Evolutionary conservation across 2,888 invertebrate genomes (phyloP).

Genomic region (Germaria angustata): DNA sequence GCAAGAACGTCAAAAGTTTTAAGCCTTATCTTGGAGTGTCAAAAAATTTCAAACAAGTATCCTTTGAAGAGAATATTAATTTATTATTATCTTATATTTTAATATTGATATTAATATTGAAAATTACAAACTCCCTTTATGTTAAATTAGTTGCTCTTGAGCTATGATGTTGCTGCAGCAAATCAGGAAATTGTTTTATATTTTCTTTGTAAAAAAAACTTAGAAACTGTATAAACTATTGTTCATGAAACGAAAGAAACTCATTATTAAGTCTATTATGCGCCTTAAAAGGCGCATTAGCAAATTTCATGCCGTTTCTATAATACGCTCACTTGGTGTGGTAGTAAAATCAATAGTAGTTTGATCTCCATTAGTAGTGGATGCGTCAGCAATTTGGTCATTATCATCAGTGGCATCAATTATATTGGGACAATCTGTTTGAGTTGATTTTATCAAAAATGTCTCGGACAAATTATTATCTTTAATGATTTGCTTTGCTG

Average conservation of each 20-base stretch:
- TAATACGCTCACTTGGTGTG: conserved; percentile 67
- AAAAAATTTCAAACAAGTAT: too few species aligned
- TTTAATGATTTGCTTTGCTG: conserved; percentile 72
- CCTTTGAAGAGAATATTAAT: too few species aligned
- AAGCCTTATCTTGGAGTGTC: too few species aligned
- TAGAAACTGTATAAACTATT: conserved; percentile 2
- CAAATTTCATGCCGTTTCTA: conserved; percentile 72
- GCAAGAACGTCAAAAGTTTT: too few species aligned
- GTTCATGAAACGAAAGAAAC: conserved; percentile 66
- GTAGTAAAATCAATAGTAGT: conserved; percentile 62
- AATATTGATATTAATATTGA: too few species aligned
- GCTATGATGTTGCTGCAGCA: too few species aligned
- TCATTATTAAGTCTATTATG: conserved; percentile 71
- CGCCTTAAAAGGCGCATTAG: conserved; percentile 72
- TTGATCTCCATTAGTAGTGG: not conserved
- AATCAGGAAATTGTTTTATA: too few species aligned
- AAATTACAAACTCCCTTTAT: too few species aligned
- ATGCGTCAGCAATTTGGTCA: conserved; percentile 35
- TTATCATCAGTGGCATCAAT: not conserved
- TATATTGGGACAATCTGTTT: conserved; percentile 71
- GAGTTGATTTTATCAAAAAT: conserved; percentile 72
- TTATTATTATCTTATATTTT: too few species aligned
- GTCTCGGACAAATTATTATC: conserved; percentile 72
- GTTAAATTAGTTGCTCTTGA: too few species aligned
- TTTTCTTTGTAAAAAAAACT: too few species aligned